phyloP scores from a whole-genome alignment of 2,113 vertebrate genomes.

The Rhea americana region DNA sequence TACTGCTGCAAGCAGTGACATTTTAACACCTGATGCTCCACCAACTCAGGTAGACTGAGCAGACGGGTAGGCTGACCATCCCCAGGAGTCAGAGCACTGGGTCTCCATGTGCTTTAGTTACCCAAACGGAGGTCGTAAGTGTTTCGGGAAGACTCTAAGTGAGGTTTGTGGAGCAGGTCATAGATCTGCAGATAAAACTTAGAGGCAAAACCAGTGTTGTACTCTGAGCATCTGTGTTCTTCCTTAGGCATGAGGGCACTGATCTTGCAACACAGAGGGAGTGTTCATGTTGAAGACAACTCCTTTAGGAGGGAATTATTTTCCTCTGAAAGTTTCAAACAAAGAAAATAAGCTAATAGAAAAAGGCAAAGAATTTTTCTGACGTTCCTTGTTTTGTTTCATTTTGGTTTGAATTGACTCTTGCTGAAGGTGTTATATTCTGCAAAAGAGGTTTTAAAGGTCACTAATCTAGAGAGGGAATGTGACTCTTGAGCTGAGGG shows the following conservation, averaged over 20 bases:
- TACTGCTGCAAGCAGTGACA: neutral
- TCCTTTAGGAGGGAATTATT: neutral
- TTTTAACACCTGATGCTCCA: neutral
- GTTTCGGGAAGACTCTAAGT: rapidly evolving
- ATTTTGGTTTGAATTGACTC: neutral
- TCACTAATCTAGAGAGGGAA: neutral
- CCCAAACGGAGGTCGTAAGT: neutral
- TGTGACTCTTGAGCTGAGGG: neutral
- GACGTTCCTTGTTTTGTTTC: neutral
- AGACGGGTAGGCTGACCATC: neutral
- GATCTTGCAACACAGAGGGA: neutral
- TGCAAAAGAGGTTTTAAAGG: neutral
- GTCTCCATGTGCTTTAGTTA: rapidly evolving
- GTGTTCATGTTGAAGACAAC: neutral
- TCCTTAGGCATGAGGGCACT: rapidly evolving
- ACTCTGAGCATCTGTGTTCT: neutral
- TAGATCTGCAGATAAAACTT: neutral
- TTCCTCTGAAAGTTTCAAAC: neutral
- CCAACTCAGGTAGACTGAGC: neutral
- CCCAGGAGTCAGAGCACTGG: neutral
- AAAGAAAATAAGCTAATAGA: neutral
- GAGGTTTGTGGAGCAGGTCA: neutral
- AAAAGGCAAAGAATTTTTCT: neutral
- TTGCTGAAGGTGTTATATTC: rapidly evolving
- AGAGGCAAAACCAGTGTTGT: neutral